Evolutionary conservation across 2,888 invertebrate species (phyloP).

Genomic region (Acrobasis suavella): DNA sequence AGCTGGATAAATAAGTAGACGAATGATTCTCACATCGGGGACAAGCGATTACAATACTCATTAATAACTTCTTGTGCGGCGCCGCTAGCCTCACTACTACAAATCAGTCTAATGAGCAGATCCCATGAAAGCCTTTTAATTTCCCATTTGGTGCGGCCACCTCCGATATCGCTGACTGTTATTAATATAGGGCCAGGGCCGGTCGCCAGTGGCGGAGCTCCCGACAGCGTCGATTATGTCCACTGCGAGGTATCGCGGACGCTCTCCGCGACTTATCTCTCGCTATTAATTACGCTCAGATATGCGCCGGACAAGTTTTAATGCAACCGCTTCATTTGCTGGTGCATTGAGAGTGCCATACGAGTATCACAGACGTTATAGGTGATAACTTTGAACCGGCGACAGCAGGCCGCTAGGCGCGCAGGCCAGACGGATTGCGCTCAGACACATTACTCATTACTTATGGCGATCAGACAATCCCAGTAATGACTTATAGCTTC

Average conservation of each 20-base stretch:
- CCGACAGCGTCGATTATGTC: slow-evolving; percentile 68
- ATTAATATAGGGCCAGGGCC: slow-evolving; percentile 70
- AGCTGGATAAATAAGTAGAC: slow-evolving; percentile 59
- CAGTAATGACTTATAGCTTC: slow-evolving; percentile 57
- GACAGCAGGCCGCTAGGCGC: slow-evolving; percentile 49
- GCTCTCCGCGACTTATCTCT: slow-evolving; percentile 72
- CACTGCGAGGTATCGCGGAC: slow-evolving; percentile 60
- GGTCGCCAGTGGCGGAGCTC: slow-evolving; percentile 66
- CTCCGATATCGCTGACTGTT: slow-evolving; percentile 75
- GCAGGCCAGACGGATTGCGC: slow-evolving; percentile 33
- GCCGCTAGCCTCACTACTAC: slow-evolving; percentile 64
- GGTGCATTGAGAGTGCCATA: slow-evolving; percentile 70
- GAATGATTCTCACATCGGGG: slow-evolving; percentile 62
- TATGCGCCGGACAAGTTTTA: slow-evolving; percentile 79
- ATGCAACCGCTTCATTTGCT: slow-evolving; percentile 82
- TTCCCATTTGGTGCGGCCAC: slow-evolving; percentile 76
- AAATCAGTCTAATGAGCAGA: slow-evolving; percentile 78
- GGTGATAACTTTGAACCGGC: slow-evolving; percentile 69
- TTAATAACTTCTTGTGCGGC: slow-evolving; percentile 74
- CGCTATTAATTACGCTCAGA: slow-evolving; percentile 79
- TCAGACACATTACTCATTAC: slow-evolving; percentile 44
- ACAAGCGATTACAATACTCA: slow-evolving; percentile 68
- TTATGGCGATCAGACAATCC: slow-evolving; percentile 36
- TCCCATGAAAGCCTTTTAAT: slow-evolving; percentile 80
- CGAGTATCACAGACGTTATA: slow-evolving; percentile 71